These are phyloP conservation scores for Meliscaeva auricollis DNA, from an alignment of 2,888 invertebrate genomes.

Conservation along the genomic window DNA sequence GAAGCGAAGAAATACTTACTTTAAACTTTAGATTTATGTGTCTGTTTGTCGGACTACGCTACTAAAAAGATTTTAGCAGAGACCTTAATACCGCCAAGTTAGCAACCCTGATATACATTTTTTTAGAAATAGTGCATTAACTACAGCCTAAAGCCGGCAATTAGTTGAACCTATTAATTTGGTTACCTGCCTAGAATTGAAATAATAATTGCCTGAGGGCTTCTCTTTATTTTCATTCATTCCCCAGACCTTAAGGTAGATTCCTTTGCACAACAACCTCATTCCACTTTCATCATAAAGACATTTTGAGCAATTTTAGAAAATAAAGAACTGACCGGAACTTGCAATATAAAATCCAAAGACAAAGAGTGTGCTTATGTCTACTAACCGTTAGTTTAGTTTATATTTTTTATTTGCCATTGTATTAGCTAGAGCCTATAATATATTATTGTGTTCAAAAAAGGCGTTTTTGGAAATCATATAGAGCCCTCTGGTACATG, in stretches of 20 bases:
- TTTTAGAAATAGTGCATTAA: background rate
- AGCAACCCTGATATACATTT: background rate
- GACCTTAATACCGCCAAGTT: background rate
- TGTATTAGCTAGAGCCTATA: background rate
- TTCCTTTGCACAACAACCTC: slow-evolving; percentile 22
- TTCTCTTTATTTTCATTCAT: too few relatives aligned
- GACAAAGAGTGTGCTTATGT: slow-evolving; percentile 43
- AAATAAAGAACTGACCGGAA: slow-evolving; percentile 34
- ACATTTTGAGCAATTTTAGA: slow-evolving; percentile 61
- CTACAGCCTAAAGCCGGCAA: slow-evolving; percentile 44
- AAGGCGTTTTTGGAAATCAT: slow-evolving; percentile 27
- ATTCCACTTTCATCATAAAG: slow-evolving; percentile 3
- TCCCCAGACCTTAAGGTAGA: background rate
- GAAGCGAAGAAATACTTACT: too few relatives aligned
- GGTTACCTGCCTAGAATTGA: slow-evolving; percentile 20
- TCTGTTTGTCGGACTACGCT: too few relatives aligned
- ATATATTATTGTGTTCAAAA: slow-evolving; percentile 33
- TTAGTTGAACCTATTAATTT: slow-evolving; percentile 69
- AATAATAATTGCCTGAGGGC: background rate
- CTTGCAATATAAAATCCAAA: slow-evolving; percentile 15
- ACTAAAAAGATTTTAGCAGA: too few relatives aligned
- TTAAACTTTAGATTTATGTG: too few relatives aligned
- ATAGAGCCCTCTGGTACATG: slow-evolving; percentile 14
- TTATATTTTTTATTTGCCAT: slow-evolving; percentile 5
- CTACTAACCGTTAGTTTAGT: slow-evolving; percentile 43